Percentiles rank a stretch among this genome's conserved stretches.
These are phyloP conservation scores for Drosophila subpulchrella DNA, from an alignment of 1,140 invertebrate species.

Conservation along the genomic window DNA sequence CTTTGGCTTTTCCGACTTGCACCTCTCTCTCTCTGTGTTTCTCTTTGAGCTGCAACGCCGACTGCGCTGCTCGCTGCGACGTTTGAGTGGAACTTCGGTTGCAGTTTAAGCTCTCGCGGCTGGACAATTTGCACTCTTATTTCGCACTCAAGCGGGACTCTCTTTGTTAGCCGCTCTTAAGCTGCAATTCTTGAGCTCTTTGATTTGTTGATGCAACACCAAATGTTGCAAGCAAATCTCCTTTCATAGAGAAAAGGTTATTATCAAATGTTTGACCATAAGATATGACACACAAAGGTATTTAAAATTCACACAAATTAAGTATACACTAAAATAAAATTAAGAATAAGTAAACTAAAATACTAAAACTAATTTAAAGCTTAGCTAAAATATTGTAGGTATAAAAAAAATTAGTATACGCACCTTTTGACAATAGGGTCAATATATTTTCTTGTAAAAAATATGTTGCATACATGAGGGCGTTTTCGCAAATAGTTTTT, in stretches of 20 bases:
- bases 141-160: slow-evolving; percentile 2
- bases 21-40: neutral
- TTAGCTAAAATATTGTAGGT: too few relatives aligned
- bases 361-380: too few relatives aligned
- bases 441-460: neutral
- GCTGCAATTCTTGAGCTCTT: slow-evolving; percentile 1
- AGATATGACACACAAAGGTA: too few relatives aligned
- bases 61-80: slow-evolving; percentile 22
- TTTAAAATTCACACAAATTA: too few relatives aligned
- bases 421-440: too few relatives aligned
- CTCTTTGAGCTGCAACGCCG: slow-evolving; percentile 28
- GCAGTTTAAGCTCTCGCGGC: slow-evolving; percentile 9
- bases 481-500: neutral
- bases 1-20: slow-evolving; percentile 8
- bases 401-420: too few relatives aligned
- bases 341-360: too few relatives aligned
- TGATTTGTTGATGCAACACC: slow-evolving; percentile 33
- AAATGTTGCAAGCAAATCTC: slow-evolving; percentile 27
- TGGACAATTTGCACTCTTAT: neutral
- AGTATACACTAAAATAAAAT: too few relatives aligned
- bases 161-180: slow-evolving; percentile 29
- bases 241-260: neutral
- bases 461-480: slow-evolving; percentile 1
- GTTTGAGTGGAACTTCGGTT: slow-evolving; percentile 28
- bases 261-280: too few relatives aligned